phyloP scores from a whole-genome alignment of 2,113 vertebrate genomes.

The Oceanodroma tethys region DNA sequence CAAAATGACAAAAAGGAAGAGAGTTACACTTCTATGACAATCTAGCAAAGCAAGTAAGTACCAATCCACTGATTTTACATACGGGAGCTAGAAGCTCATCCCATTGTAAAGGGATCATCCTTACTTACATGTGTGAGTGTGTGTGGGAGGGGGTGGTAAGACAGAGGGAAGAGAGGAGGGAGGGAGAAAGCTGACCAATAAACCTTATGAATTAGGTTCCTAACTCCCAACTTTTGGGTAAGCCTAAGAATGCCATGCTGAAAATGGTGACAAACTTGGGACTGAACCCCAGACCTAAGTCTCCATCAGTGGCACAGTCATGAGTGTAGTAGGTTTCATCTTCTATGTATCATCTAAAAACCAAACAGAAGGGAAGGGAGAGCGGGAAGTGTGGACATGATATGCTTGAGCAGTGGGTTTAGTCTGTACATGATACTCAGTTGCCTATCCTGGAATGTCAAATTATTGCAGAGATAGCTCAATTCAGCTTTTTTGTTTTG shows the following conservation, averaged over 20 bases:
- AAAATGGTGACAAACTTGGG: background rate
- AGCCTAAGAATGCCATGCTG: background rate
- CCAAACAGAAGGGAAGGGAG: background rate
- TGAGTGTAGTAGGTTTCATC: background rate
- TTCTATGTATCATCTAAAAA: background rate
- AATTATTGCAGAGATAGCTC: background rate
- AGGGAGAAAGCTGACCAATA: background rate
- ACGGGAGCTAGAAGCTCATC: background rate
- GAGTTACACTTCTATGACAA: background rate
- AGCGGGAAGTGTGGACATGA: background rate
- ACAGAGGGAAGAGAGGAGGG: background rate
- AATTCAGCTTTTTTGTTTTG: background rate
- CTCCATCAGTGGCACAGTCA: background rate
- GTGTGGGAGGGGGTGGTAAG: too few relatives aligned
- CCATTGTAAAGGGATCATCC: background rate
- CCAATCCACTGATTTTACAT: accelerated
- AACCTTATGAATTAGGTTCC: accelerated
- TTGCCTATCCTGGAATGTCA: background rate
- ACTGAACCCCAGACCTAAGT: background rate
- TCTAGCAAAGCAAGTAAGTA: background rate
- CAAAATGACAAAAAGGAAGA: background rate
- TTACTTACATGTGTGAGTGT: accelerated
- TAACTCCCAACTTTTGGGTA: background rate
- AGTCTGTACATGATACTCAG: background rate
- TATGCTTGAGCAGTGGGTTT: background rate